Evolutionary conservation across 1,140 invertebrate species (phyloP).

Genomic region (Pseudomyrmex dendroicus): DNA sequence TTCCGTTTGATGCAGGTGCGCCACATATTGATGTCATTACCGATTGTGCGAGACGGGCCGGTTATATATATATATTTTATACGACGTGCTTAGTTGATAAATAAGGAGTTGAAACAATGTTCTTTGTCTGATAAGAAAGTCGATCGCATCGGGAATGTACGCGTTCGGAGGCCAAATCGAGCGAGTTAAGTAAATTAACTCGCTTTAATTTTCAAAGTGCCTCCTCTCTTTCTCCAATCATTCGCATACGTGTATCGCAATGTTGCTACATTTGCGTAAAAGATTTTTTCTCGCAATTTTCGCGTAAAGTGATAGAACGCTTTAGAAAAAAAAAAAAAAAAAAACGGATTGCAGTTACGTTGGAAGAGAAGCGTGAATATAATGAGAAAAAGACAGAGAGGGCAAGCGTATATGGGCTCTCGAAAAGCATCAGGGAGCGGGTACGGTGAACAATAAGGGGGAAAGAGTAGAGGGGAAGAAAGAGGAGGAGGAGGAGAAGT

Average conservation of each 20-base stretch:
- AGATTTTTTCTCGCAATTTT: background rate
- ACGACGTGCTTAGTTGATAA: background rate
- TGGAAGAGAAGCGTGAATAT: constrained; percentile 70
- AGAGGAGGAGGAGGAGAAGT: constrained; percentile 29
- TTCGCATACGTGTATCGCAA: background rate
- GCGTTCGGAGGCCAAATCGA: background rate
- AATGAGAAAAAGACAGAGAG: constrained; percentile 67
- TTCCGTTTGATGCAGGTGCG: constrained; percentile 53
- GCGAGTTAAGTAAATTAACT: background rate
- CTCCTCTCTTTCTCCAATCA: background rate
- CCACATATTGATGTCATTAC: constrained; percentile 52
- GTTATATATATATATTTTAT: constrained; percentile 11
- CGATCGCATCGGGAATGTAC: background rate
- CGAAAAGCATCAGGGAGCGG: constrained; percentile 37
- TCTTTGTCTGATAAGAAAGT: constrained; percentile 1
- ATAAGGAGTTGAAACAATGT: constrained; percentile 21
- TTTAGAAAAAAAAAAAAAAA: constrained; percentile 30
- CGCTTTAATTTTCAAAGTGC: constrained; percentile 5
- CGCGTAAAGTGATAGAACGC: constrained; percentile 7
- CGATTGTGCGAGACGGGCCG: background rate
- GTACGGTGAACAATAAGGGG: constrained; percentile 61
- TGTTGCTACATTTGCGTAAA: background rate
- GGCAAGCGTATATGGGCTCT: constrained; percentile 17
- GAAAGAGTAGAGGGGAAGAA: constrained; percentile 61
- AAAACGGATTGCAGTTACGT: constrained; percentile 8